These are phyloP conservation scores for Lamprologus sp. DNA, from an alignment of 2,113 vertebrate species.

Conservation along the genomic window DNA sequence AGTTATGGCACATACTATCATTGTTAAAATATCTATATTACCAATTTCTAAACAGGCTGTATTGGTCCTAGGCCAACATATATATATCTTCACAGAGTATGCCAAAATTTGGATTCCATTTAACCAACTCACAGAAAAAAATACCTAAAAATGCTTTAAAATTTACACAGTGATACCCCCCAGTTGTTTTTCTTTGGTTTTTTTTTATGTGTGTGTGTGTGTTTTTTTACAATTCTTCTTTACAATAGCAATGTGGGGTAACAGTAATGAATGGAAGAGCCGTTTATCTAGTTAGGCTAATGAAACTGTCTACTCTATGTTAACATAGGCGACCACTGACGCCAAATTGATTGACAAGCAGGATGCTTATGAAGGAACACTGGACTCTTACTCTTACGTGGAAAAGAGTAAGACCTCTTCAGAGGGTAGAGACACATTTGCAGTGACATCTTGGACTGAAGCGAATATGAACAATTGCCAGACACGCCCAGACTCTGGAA, in stretches of 20 bases:
- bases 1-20: not conserved
- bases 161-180: not conserved
- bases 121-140: not conserved
- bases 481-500: slow-evolving; percentile 37
- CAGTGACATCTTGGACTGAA: slow-evolving; percentile 8
- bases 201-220: not conserved
- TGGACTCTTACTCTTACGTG: slow-evolving; percentile 69
- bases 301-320: slow-evolving; percentile 94
- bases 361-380: slow-evolving; percentile 75
- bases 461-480: slow-evolving; percentile 23
- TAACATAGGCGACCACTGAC: slow-evolving; percentile 93
- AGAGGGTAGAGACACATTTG: slow-evolving; percentile 7
- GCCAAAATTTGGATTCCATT: not conserved
- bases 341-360: slow-evolving; percentile 94
- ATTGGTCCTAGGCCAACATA: not conserved
- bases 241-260: not conserved
- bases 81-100: not conserved
- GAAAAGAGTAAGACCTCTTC: slow-evolving; percentile 50
- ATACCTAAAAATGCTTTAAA: not conserved
- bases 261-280: not conserved
- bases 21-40: not conserved
- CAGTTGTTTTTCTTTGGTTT: not conserved
- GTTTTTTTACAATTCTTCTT: not conserved
- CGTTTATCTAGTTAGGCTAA: slow-evolving; percentile 61
- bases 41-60: not conserved